Evolutionary conservation across 1,140 invertebrate species (phyloP), one percentile per base, ranked within the genome.

Genomic region (Proales similis): DNA sequence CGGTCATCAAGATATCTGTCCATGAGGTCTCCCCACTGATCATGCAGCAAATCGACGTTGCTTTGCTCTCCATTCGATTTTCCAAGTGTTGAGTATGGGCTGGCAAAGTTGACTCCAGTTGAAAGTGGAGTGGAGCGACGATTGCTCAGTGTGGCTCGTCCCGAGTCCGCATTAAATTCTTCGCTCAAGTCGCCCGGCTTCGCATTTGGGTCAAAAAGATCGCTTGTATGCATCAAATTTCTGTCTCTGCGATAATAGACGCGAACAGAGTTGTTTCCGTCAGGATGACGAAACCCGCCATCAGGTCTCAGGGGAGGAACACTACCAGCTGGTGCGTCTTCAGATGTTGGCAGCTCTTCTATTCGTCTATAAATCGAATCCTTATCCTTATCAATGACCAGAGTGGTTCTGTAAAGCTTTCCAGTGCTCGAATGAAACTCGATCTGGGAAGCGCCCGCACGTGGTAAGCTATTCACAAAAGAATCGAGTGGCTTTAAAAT

Each of bases 231-330:
- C n/a, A n/a, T n/a, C n/a, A n/a, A 57, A 26, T 7, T 57, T 7
- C 32, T 24, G 32, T 57, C 51, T 6, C 51, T 36, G 39, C 51
- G 39, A 39, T 57, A 57, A 17, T 57, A 57, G 24, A 57, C 51
- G 11, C 51, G 24, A 14, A 57, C 51, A 0, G 51, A 42, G n/a
- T 3, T 22, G 26, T 57, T 42, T 19, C 22, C 33, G 7, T 42
- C 51, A n/a, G 51, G 51, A n/a, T 57, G 51, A 17, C 51, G 39
- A 42, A 57, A 57, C 11, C 36, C 45, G 14, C 51, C 51, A 42
- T 57, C 51, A 11, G 51, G 51, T 14, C 51, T 57, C 2, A 57
- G 22, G 27, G 51, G 51, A 3, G 51, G 51, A 1, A 57, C 22
- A 4, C 36, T 11, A 19, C 30, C 36, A 14, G 39, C 51, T 24